Conservation (phyloP, 2,888 invertebrate species). For the Drosophila algonquin region DNA sequence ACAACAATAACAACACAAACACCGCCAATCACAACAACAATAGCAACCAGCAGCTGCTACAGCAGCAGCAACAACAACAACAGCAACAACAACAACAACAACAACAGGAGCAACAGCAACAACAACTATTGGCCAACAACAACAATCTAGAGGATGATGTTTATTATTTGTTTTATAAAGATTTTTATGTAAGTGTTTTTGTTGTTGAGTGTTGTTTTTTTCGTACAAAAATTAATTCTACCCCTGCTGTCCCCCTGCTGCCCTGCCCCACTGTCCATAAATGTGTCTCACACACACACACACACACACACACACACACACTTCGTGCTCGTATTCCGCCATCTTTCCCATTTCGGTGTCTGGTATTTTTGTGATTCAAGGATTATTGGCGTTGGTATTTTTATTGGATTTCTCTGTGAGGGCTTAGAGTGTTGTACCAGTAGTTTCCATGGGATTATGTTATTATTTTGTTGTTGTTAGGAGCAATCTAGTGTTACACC, state of each 20-base stretch:
- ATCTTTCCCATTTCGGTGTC: slow-evolving; percentile 2
- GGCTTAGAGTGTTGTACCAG: no score
- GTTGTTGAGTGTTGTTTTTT: slow-evolving; percentile 17
- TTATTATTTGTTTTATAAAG: slow-evolving; percentile 83
- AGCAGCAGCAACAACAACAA: slow-evolving; percentile 47
- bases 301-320: no score
- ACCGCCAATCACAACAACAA: slow-evolving; percentile 32
- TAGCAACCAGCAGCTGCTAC: slow-evolving; percentile 44
- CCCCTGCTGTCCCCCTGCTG: neutral
- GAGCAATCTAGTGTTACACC: no score
- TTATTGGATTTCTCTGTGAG: no score
- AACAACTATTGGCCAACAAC: slow-evolving; percentile 55
- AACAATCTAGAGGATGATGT: slow-evolving; percentile 77
- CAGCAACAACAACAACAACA: slow-evolving; percentile 47
- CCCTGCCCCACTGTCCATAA: no score
- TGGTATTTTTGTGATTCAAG: neutral
- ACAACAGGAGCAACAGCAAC: slow-evolving; percentile 43
- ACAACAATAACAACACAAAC: slow-evolving; percentile 23
- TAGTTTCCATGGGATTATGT: no score
- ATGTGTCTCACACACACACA: no score
- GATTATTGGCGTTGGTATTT: no score
- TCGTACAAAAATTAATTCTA: neutral
- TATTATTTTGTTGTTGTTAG: no score
- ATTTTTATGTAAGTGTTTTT: slow-evolving; percentile 81
- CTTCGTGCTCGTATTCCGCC: no score